Base-by-base conservation (phyloP, 2,113 vertebrate species). In the Thunnus maccoyii region DNA sequence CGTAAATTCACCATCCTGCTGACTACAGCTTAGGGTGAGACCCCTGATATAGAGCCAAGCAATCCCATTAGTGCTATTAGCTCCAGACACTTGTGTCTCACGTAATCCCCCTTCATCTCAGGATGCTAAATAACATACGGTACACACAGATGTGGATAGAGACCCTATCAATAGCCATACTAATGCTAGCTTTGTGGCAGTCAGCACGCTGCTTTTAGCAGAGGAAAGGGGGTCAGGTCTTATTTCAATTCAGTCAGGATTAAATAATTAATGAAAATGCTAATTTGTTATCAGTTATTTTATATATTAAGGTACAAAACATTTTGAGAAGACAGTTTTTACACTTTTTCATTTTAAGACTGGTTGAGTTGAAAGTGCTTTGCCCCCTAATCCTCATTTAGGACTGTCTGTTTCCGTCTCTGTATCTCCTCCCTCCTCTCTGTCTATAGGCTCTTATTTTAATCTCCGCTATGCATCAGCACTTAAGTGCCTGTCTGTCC, bases 401-500 rank as follows among this genome's bases (percentile, higher is more conserved):
- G 41, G 14, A 68, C 47, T 41, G 36, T 15, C 36, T 13, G 14
- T 73, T 82, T 76, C 48, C 55, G 3, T 76, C 41, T 57, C n/a
- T 36, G 36, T 41, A 41, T 52, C n/a, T 25, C 30, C 22, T 61
- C 36, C 30, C 44, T 51, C 44, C 46, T 65, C 47, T 80, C 57
- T 58, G 20, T 67, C 36, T 51, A 70, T 79, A 13, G 32, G 69
- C 72, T 92, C 78, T 85, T 68, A 61, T 72, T 80, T 89, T 80
- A 86, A 85, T 80, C 84, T 86, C 75, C 41, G 75, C 93, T 92
- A 89, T 92, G 92, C 92, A 92, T 92, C 78, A 90, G 92, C 87
- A 91, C 90, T 91, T 67, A 91, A 94, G 93, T 93, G 92, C 93
- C 92, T 94, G 92, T 89, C 68, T 86, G 85, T 85, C 69, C 66